Conservation (phyloP, 2,113 vertebrate species). For the Chaetodon auriga region DNA sequence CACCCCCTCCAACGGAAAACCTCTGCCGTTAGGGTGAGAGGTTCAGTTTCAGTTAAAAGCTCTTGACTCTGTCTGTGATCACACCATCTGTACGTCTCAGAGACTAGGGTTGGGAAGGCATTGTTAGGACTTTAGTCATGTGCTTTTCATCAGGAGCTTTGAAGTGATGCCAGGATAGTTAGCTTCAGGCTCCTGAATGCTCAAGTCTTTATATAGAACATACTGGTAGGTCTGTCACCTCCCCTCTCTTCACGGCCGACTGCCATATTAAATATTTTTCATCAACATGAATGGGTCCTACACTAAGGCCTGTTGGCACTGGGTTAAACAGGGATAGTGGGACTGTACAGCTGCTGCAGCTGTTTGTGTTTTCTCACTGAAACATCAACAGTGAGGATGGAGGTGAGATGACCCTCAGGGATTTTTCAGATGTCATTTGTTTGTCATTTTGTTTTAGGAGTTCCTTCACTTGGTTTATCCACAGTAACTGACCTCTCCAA, state of each 20-base stretch:
- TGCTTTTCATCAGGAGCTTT: constrained; percentile 93
- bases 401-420: constrained; percentile 3
- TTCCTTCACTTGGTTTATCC: neutral
- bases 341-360: neutral
- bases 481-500: neutral
- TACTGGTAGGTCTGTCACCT: constrained; percentile 72
- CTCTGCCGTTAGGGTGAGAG: constrained; percentile 81
- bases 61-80: constrained; percentile 84
- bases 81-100: constrained; percentile 86
- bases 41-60: constrained; percentile 87
- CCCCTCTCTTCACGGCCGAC: constrained; percentile 34
- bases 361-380: constrained; percentile 4
- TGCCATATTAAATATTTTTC: constrained; percentile 60
- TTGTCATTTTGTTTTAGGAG: neutral
- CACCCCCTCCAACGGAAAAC: constrained; percentile 71
- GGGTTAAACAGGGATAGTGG: neutral
- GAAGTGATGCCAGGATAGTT: constrained; percentile 89
- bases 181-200: constrained; percentile 86
- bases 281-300: constrained; percentile 21
- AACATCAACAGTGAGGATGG: constrained; percentile 10
- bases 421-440: constrained; percentile 6
- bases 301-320: constrained; percentile 13
- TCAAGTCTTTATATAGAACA: constrained; percentile 78
- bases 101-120: constrained; percentile 84
- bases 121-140: constrained; percentile 88